phyloP scores from a whole-genome alignment of 2,888 invertebrate species.

The Schizaphis graminum region DNA sequence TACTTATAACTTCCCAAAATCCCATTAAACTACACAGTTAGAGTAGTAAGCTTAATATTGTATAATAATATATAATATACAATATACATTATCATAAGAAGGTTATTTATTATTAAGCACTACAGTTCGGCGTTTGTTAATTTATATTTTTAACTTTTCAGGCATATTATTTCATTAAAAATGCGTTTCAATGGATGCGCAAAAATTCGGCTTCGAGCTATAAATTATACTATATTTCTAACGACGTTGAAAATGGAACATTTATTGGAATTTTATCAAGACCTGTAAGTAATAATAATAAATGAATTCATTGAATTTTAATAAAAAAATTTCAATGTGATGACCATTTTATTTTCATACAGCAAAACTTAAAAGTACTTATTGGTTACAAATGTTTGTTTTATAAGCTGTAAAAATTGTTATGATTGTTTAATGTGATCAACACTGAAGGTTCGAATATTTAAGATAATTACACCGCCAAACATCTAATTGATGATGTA shows the following conservation, averaged over 20 bases:
- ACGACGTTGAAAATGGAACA: conserved; percentile 55
- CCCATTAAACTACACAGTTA: neutral
- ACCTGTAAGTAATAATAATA: conserved; percentile 34
- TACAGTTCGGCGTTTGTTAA: neutral
- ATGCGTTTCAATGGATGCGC: conserved; percentile 46
- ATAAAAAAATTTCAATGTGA: neutral
- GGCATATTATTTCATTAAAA: conserved; percentile 60
- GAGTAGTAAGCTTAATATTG: neutral
- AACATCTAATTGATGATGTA: neutral
- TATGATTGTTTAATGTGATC: conserved; percentile 15
- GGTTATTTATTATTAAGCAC: neutral
- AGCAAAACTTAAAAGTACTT: neutral
- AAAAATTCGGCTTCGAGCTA: conserved; percentile 29
- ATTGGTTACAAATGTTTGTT: conserved; percentile 11
- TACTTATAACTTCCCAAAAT: neutral
- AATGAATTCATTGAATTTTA: neutral
- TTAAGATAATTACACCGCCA: neutral
- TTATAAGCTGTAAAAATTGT: neutral
- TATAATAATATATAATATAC: neutral
- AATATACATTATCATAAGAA: neutral
- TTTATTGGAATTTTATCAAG: conserved; percentile 53
- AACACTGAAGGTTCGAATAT: neutral
- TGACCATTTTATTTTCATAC: conserved; percentile 11
- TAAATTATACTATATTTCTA: conserved; percentile 34
- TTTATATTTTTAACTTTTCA: conserved; percentile 25